A percentile compares a stretch with the other conserved stretches of the same genome.
phyloP scores from a whole-genome alignment of 2,797 vertebrate species.

The Anas bahamensis region DNA sequence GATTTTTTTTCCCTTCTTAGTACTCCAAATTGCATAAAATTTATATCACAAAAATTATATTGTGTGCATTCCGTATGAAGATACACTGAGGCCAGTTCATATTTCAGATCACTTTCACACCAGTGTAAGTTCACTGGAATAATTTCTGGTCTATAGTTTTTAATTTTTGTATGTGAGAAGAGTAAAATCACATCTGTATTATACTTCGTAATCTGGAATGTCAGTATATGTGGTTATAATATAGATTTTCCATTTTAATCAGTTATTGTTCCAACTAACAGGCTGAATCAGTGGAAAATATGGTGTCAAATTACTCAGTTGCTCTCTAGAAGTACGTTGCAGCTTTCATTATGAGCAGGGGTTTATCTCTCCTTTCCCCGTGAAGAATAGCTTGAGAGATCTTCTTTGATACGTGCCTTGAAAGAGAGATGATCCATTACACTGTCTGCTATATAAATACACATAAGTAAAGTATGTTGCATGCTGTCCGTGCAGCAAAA shows the following conservation, averaged over 20 bases:
- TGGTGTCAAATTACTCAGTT: not conserved
- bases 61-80: not conserved
- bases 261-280: constrained; percentile 34
- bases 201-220: constrained; percentile 15
- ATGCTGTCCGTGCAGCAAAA: not conserved
- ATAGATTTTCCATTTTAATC: constrained; percentile 59
- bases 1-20: not conserved
- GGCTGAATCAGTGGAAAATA: constrained; percentile 55
- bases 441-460: not conserved
- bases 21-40: not conserved
- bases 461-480: not conserved
- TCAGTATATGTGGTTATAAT: not conserved
- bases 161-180: not conserved
- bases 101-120: not conserved
- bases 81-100: not conserved
- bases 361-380: constrained; percentile 19
- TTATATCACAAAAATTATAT: not conserved
- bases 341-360: constrained; percentile 24
- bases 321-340: not conserved
- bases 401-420: not conserved
- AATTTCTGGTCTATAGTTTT: constrained; percentile 5
- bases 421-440: constrained; percentile 20
- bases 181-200: not conserved
- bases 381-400: constrained; percentile 19
- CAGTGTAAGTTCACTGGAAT: not conserved